phyloP scores from a whole-genome alignment of 2,888 invertebrate genomes.

The Cephalotes varians region DNA sequence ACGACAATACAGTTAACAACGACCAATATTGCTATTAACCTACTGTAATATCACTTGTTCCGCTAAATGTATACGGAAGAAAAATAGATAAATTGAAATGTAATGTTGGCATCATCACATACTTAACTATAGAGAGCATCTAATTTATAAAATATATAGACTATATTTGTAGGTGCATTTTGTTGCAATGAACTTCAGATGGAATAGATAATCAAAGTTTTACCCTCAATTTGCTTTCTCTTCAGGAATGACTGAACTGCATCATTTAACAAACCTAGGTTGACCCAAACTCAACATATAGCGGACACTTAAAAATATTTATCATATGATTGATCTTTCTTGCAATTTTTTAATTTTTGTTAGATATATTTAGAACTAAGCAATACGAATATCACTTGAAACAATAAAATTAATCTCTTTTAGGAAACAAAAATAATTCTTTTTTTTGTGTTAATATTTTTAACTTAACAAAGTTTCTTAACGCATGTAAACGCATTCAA shows the following conservation, averaged over 20 bases:
- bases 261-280: not conserved
- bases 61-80: conserved; percentile 44
- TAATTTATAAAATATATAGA: not conserved
- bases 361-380: too few relatives aligned
- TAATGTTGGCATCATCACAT: not conserved
- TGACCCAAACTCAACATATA: too few relatives aligned
- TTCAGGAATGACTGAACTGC: not conserved
- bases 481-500: too few relatives aligned
- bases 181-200: not conserved
- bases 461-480: too few relatives aligned
- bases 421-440: too few relatives aligned
- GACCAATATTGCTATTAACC: conserved; percentile 80
- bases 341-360: too few relatives aligned
- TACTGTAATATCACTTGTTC: conserved; percentile 36
- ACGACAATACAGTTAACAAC: conserved; percentile 75
- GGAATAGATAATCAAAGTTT: not conserved
- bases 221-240: not conserved
- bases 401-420: too few relatives aligned
- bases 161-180: not conserved
- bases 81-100: not conserved
- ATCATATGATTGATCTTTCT: not conserved
- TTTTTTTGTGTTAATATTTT: too few relatives aligned
- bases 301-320: not conserved
- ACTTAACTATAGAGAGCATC: not conserved
- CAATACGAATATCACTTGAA: too few relatives aligned